Evolutionary conservation across 2,113 vertebrate genomes (phyloP).

Genomic region (Syrmaticus mikado): DNA sequence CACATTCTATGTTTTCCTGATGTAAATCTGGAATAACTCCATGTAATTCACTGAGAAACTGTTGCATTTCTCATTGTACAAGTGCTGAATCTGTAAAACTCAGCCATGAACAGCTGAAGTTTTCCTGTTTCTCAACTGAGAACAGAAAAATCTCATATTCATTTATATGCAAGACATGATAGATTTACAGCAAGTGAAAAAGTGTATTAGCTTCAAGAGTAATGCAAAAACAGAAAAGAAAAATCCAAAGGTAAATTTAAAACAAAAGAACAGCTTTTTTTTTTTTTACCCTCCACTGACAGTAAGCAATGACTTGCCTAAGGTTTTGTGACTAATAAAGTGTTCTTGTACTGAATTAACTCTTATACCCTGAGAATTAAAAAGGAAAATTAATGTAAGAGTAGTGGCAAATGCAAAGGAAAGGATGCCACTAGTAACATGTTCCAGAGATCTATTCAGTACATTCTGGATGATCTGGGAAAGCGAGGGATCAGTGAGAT

Average conservation of each 20-base stretch:
- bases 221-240: background rate
- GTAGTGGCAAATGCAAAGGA: background rate
- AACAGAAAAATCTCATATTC: slow-evolving; percentile 28
- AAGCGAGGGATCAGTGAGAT: background rate
- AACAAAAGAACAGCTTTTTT: background rate
- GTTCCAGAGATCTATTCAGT: background rate
- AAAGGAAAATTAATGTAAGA: background rate
- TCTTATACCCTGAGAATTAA: background rate
- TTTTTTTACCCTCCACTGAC: background rate
- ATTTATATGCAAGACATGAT: slow-evolving; percentile 30
- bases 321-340: background rate
- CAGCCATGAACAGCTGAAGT: background rate
- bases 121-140: slow-evolving; percentile 12
- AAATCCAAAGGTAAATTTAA: background rate
- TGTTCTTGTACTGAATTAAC: background rate
- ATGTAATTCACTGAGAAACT: background rate
- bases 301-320: background rate
- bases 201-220: slow-evolving; percentile 47
- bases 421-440: background rate
- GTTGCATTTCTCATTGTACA: background rate
- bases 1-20: background rate
- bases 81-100: slow-evolving; percentile 28
- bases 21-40: background rate
- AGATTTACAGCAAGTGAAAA: slow-evolving; percentile 50
- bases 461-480: background rate